These are phyloP conservation scores for Sus cebifrons DNA, from an alignment of 2,797 vertebrate species.

Conservation along the genomic window DNA sequence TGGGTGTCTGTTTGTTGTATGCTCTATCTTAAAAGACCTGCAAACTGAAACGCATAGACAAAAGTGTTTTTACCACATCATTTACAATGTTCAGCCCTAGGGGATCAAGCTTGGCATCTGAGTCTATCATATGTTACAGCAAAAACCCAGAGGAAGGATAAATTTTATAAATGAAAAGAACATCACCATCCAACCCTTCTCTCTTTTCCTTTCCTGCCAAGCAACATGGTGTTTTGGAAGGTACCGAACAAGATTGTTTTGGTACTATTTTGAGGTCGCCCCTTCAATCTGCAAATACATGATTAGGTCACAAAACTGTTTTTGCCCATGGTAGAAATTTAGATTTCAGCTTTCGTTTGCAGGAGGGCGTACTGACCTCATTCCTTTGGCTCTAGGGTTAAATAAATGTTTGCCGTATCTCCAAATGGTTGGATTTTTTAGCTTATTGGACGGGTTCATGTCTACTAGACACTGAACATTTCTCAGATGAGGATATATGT, in stretches of 20 bases:
- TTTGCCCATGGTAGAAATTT: not conserved
- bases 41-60: slow-evolving; percentile 1
- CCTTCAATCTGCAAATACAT: not conserved
- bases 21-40: not conserved
- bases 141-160: slow-evolving; percentile 27
- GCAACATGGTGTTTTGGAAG: not conserved
- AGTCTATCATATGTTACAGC: not conserved
- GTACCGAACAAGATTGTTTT: not conserved
- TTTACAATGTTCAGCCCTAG: not conserved
- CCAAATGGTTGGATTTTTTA: not conserved
- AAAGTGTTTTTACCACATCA: slow-evolving; percentile 6
- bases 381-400: slow-evolving; percentile 12
- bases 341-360: slow-evolving; percentile 56
- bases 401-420: slow-evolving; percentile 3
- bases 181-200: not conserved
- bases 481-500: not conserved
- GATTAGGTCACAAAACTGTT: slow-evolving; percentile 10
- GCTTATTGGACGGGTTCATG: not conserved
- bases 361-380: not conserved
- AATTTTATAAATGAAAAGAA: not conserved
- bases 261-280: not conserved
- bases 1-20: not conserved
- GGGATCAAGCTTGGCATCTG: not conserved
- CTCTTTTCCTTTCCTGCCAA: not conserved
- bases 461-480: not conserved